Evolutionary conservation across 2,888 invertebrate genomes (phyloP).

Genomic region (Napeogenes sylphis): DNA sequence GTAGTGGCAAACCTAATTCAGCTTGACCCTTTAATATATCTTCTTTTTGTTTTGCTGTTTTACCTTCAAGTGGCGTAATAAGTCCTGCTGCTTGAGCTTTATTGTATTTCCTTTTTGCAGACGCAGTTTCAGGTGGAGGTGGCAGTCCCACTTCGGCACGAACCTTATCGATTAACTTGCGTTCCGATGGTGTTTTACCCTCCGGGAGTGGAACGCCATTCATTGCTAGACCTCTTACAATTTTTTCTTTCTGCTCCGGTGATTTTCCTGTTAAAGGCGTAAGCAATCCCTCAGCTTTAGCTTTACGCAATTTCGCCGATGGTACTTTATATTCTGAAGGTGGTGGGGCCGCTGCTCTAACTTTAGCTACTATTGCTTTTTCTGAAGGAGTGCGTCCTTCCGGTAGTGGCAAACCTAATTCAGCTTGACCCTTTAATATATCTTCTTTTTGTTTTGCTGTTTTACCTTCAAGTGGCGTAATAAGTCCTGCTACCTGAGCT

Average conservation of each 20-base stretch:
- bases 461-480: constrained; percentile 40
- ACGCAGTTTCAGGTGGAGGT: constrained; percentile 25
- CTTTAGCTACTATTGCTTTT: constrained; percentile 32
- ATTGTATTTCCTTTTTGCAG: constrained; percentile 23
- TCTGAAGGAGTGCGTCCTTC: too few species aligned
- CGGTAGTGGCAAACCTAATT: constrained; percentile 17
- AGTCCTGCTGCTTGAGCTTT: constrained; percentile 26
- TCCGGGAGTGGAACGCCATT: constrained; percentile 31
- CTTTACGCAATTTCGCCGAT: constrained; percentile 26
- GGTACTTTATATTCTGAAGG: constrained; percentile 20
- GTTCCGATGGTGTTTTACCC: constrained; percentile 35
- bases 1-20: constrained; percentile 23
- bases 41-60: constrained; percentile 27
- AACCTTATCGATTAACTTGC: constrained; percentile 34
- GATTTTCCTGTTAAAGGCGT: constrained; percentile 36
- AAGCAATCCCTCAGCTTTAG: constrained; percentile 30
- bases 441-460: constrained; percentile 36
- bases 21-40: constrained; percentile 26
- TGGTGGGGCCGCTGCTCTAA: constrained; percentile 23
- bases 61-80: constrained; percentile 28
- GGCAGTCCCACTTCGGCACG: constrained; percentile 33
- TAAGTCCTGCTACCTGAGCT: constrained; percentile 36
- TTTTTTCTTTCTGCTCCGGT: constrained; percentile 35
- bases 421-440: constrained; percentile 32
- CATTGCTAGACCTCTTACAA: constrained; percentile 25